A percentile compares a stretch with the other conserved stretches of the same genome.
These are phyloP conservation scores for Dipus sagitta DNA, from an alignment of 2,797 vertebrate species.

Conservation along the genomic window DNA sequence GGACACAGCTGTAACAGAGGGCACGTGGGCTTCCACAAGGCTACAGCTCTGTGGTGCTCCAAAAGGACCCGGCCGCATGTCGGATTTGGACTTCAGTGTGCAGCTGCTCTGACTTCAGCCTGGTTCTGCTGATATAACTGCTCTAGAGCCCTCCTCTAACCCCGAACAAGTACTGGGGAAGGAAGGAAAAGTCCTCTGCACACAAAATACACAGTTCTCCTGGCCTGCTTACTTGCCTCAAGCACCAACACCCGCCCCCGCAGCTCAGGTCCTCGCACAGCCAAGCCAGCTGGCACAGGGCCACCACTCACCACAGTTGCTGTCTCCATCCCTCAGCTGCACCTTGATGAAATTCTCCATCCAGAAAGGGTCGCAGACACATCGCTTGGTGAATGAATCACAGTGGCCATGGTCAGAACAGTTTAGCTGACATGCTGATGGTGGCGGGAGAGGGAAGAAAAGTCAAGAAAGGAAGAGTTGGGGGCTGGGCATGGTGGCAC, in stretches of 20 bases:
- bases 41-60: not conserved
- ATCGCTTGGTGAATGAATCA: constrained; percentile 95
- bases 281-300: constrained; percentile 10
- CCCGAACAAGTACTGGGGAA: constrained; percentile 43
- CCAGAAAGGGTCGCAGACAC: constrained; percentile 98
- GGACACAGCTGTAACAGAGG: not conserved
- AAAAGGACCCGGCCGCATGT: not conserved
- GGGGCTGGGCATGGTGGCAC: too few species aligned
- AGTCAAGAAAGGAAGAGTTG: not conserved
- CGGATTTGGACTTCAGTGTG: not conserved
- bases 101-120: not conserved
- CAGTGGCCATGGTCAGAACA: constrained; percentile 97
- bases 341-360: constrained; percentile 98
- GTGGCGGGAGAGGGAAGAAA: constrained; percentile 52
- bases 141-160: constrained; percentile 57
- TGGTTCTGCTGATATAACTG: not conserved
- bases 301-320: constrained; percentile 94
- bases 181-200: constrained; percentile 64
- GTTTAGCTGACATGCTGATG: constrained; percentile 96
- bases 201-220: constrained; percentile 71
- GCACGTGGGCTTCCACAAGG: not conserved
- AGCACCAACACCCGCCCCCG: constrained; percentile 59
- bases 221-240: constrained; percentile 61
- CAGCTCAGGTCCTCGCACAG: not conserved
- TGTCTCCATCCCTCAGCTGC: constrained; percentile 95